Evolutionary conservation across 2,113 vertebrate species (phyloP).

Genomic region (Sebastes schlegelii): DNA sequence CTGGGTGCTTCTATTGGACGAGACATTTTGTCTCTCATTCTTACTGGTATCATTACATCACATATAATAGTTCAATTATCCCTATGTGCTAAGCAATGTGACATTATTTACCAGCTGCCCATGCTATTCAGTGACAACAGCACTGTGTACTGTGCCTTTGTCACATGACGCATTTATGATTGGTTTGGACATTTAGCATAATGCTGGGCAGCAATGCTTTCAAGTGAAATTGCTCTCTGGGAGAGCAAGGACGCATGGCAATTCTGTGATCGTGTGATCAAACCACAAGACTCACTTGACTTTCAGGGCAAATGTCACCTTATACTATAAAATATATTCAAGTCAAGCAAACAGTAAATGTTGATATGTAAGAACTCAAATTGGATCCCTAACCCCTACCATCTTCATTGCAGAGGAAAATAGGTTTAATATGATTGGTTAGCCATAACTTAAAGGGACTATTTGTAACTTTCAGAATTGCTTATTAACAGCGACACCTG

Average conservation of each 20-base stretch:
- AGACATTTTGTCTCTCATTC: not conserved
- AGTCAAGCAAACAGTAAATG: not conserved
- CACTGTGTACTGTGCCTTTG: not conserved
- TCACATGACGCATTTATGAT: slow-evolving; percentile 2
- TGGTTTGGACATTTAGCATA: slow-evolving; percentile 16
- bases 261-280: not conserved
- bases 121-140: slow-evolving; percentile 8
- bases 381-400: not conserved
- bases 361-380: not conserved
- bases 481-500: too few relatives aligned
- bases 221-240: slow-evolving; percentile 14
- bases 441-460: not conserved
- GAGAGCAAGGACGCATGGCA: not conserved
- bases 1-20: not conserved
- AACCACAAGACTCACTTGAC: not conserved
- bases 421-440: not conserved
- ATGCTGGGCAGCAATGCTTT: slow-evolving; percentile 3
- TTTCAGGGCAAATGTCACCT: not conserved
- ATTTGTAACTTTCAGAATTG: too few relatives aligned
- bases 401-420: not conserved
- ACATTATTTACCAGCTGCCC: slow-evolving; percentile 8
- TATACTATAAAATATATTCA: not conserved
- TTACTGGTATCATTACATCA: not conserved
- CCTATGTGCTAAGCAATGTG: not conserved
- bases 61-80: not conserved